Evolutionary conservation across 2,888 invertebrate genomes (phyloP).

Genomic region (Branchipolynoe longqiensis): DNA sequence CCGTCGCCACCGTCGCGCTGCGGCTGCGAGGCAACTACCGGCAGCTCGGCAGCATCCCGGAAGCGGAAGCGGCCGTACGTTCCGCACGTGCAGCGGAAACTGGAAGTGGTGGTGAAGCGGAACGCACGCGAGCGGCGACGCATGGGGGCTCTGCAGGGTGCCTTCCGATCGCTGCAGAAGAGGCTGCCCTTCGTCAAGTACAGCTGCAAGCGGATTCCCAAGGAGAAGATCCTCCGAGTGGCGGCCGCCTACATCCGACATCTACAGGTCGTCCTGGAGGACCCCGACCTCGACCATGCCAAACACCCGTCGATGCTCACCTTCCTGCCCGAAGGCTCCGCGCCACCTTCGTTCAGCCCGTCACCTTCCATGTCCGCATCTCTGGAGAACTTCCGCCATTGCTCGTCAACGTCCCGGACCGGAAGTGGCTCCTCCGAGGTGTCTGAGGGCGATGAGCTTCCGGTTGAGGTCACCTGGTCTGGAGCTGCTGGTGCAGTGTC

Average conservation of each 20-base stretch:
- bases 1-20: not conserved
- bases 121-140: slow-evolving; percentile 53
- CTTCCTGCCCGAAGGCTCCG: slow-evolving; percentile 7
- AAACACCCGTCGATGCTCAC: not conserved
- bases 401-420: no score
- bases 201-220: slow-evolving; percentile 50
- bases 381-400: no score
- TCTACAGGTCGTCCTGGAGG: not conserved
- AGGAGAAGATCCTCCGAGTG: slow-evolving; percentile 52
- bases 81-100: slow-evolving; percentile 32
- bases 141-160: slow-evolving; percentile 46
- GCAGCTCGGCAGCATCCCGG: not conserved
- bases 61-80: slow-evolving; percentile 55
- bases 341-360: not conserved
- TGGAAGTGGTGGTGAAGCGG: slow-evolving; percentile 45
- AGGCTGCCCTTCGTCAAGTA: slow-evolving; percentile 46
- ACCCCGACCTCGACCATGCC: not conserved
- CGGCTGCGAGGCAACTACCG: not conserved
- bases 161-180: slow-evolving; percentile 39
- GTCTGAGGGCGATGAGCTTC: no score
- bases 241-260: slow-evolving; percentile 47
- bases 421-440: no score
- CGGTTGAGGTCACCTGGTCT: no score
- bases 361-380: no score
- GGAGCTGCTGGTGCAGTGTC: no score